Evolutionary conservation across 2,113 vertebrate species (phyloP).

Genomic region (Donacobius atricapilla): DNA sequence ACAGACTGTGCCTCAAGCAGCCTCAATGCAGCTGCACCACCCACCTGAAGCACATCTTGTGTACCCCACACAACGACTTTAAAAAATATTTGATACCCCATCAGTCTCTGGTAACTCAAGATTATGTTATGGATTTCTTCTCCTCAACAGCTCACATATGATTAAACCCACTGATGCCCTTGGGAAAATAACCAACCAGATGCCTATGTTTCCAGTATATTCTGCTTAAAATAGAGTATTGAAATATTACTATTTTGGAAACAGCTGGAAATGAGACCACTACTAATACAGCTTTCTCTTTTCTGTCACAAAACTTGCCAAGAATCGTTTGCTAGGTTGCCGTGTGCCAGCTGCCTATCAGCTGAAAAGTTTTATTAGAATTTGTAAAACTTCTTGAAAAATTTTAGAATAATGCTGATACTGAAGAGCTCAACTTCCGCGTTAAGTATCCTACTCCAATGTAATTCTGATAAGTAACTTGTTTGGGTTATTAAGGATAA

Average conservation of each 20-base stretch:
- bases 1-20: background rate
- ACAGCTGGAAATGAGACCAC: background rate
- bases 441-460: background rate
- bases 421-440: background rate
- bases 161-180: background rate
- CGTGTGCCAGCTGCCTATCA: background rate
- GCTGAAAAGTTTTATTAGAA: background rate
- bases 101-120: background rate
- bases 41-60: background rate
- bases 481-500: background rate
- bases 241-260: background rate
- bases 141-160: background rate
- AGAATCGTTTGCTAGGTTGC: background rate
- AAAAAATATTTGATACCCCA: background rate
- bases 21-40: background rate
- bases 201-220: background rate
- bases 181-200: background rate
- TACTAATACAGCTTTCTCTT: background rate
- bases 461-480: background rate
- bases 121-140: background rate
- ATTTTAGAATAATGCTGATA: background rate
- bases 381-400: background rate
- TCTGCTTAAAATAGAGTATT: background rate
- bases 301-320: background rate
- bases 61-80: fast-evolving